Evolutionary conservation across 2,888 invertebrate species (phyloP), one percentile per base, ranked within the genome.

Genomic region (Melanostoma scalare): DNA sequence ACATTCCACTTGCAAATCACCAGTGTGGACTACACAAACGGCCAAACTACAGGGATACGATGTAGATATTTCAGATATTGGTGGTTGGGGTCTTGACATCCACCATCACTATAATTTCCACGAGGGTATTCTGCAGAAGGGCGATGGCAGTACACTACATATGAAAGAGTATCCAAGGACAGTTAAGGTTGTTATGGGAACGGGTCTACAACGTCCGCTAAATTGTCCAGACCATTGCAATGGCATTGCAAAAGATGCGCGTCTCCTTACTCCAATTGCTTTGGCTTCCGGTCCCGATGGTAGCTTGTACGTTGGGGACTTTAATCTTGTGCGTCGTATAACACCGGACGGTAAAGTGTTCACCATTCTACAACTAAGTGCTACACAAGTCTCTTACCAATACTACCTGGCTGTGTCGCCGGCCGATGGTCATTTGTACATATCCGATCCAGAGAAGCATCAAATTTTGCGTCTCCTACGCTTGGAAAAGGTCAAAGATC

Each of bases 101-200:
- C 99, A 99, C 92, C 99, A 99, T 91, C 97, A 98, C 91, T 99
- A 99, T 92, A 99, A 99, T 91, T 98, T 98, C 93, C 97, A 98
- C 89, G 98, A 99, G 93, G 99, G 97, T 31, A 98, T 99, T 85
- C 92, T 99, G 53, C 99, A 99, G 91, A 98, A 98, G 90, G 99
- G 99, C 46, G 98, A 99, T 89, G 99, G 99, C 69, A 96, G 97
- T 2, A 96, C 98, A 52, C 93, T 99, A 42, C 98, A 99, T 91
- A 94, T 99, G 91, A 98, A 97, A 89, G 96, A 97, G 89, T 96
- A 97, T 89, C 97, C 97, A 53, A 93, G 96, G 87, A 98, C 96
- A 53, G 96, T 99, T 4, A 95, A 96, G 91, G 97, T 97, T 53
- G 95, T 97, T 0, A 96, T 98, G 96, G 98, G 98, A 10, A 97